These are phyloP conservation scores for Autographa gamma DNA, from an alignment of 2,888 invertebrate genomes.

Conservation along the genomic window DNA sequence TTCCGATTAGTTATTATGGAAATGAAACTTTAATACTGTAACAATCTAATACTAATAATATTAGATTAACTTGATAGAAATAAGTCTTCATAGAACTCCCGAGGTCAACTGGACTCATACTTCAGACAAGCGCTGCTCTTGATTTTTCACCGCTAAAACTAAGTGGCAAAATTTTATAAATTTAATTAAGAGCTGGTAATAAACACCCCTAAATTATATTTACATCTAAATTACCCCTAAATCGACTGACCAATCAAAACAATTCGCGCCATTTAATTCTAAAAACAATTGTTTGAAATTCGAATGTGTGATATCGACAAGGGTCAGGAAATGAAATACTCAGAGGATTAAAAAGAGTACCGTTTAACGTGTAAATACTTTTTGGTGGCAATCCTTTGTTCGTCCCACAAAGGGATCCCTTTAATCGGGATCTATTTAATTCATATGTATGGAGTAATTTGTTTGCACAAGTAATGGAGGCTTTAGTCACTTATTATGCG, in stretches of 20 bases:
- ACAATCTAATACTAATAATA: too few relatives aligned
- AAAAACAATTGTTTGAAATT: conserved; percentile 42
- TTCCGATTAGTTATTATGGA: too few relatives aligned
- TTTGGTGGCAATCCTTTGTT: conserved; percentile 35
- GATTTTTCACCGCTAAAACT: too few relatives aligned
- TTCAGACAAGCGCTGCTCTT: too few relatives aligned
- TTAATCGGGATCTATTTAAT: conserved; percentile 57
- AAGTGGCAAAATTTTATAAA: too few relatives aligned
- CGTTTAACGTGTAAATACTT: conserved; percentile 25
- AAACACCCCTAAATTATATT: neutral
- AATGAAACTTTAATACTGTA: too few relatives aligned
- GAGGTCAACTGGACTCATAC: too few relatives aligned
- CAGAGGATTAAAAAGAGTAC: conserved; percentile 16
- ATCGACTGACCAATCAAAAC: conserved; percentile 19
- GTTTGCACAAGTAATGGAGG: conserved; percentile 64
- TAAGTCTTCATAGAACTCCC: too few relatives aligned
- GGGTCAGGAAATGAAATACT: conserved; percentile 47
- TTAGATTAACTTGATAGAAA: too few relatives aligned
- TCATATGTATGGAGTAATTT: conserved; percentile 58
- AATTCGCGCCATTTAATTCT: conserved; percentile 24
- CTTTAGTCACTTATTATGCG: conserved; percentile 37
- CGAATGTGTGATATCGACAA: conserved; percentile 38
- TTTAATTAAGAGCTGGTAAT: neutral
- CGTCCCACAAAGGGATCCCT: conserved; percentile 48
- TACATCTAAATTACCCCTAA: conserved; percentile 17